Base-by-base conservation (phyloP, 1,140 invertebrate genomes). In the Campoletis sonorensis region DNA sequence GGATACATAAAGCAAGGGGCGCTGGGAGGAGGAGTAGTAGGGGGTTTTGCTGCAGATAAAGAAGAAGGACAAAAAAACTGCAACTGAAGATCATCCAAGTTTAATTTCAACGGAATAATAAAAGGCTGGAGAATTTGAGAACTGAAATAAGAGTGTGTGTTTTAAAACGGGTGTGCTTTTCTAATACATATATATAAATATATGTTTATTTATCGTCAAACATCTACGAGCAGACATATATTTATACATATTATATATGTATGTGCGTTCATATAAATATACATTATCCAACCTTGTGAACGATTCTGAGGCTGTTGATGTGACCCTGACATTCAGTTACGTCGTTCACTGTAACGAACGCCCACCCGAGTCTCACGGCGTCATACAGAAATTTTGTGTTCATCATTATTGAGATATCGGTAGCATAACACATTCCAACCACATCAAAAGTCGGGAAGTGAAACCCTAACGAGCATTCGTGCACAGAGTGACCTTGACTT, bases 301-400 rank as follows among this genome's bases (percentile, higher is more conserved):
- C 7, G 27, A 54, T 70, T 73, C 80, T 80, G 83, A 87, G 85
- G 82, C 86, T 27, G 61, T 40, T 13, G 18, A 37, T 85, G 86
- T 88, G 88, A 88, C 88, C 88, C 86, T 89, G 88, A 89, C 88
- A 88, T 85, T 88, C 86, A 82, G 54, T 13, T 80, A 61, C 73
- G 80, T 79, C 68, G 68, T 77, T 79, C 8, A 51, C 80, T 54
- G n/a, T 23, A 27, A 40, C 54, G 58, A 79, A 75, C 81, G 86
- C 79, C 27, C 58, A 58, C 21, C 21, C 61, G 15, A 64, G 61
- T 54, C 21, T 13, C 8, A 15, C 82, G 77, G 68, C 81, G 30
- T 23, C 23, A 4, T n/a, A 27, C 49, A 70, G 23, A 37, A 79
- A 1, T 58, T 77, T 61, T 15, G 73, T 26, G 76, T 82, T 49